These are phyloP conservation scores for Callithrix jacchus DNA, from an alignment of 2,113 vertebrate genomes.

Conservation along the genomic window DNA sequence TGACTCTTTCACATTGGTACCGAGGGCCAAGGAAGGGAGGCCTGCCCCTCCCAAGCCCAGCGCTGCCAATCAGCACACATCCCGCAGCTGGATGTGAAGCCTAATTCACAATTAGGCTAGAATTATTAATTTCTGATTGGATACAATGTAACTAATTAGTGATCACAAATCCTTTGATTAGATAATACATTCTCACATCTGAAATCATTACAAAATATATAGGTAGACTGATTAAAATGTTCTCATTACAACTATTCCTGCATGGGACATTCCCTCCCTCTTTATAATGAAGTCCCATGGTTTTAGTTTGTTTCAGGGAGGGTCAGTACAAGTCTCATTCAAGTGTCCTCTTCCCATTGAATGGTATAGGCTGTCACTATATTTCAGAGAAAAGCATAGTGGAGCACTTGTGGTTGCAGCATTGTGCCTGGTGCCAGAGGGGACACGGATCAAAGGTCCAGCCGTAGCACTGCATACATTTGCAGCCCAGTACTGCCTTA, in stretches of 20 bases:
- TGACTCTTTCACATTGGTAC: neutral
- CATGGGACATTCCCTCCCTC: neutral
- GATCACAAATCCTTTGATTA: slow-evolving; percentile 50
- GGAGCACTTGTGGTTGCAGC: neutral
- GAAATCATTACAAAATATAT: neutral
- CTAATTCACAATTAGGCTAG: neutral
- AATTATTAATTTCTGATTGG: slow-evolving; percentile 15
- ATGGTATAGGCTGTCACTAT: neutral
- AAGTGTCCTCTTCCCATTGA: neutral
- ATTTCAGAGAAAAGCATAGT: neutral
- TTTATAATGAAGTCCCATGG: neutral
- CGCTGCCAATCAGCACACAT: neutral
- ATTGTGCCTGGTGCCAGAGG: neutral
- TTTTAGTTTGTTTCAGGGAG: neutral
- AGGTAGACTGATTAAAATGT: neutral
- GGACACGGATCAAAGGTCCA: neutral
- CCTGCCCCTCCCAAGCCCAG: neutral
- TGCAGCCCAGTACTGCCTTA: neutral
- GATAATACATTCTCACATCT: slow-evolving; percentile 46
- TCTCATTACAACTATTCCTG: neutral
- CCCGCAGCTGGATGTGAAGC: neutral
- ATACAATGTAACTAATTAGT: slow-evolving; percentile 20
- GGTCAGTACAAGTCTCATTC: neutral
- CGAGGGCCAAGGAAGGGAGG: neutral
- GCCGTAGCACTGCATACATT: fast-evolving